Conservation (phyloP, 2,797 vertebrate species). For the Poecilia wingei region DNA sequence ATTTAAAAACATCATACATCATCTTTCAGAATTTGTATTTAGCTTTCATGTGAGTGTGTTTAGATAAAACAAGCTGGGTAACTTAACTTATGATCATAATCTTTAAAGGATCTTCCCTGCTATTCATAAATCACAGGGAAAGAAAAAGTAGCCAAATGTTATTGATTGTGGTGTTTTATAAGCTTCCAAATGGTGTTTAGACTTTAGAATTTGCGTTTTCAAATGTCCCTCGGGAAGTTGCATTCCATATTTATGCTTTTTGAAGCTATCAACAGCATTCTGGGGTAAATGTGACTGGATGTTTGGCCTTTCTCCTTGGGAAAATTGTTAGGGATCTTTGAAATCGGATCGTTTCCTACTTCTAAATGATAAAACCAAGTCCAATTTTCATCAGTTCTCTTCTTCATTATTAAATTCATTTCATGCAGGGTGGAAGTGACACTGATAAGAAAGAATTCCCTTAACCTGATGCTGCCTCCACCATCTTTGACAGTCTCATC, state of each 20-base stretch:
- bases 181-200: no score
- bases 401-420: not conserved
- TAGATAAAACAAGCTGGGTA: not conserved
- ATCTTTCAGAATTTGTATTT: not conserved
- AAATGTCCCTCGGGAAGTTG: not conserved
- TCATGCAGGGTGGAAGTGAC: not conserved
- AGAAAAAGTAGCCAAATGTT: not conserved
- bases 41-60: not conserved
- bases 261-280: not conserved
- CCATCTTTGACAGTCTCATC: not conserved
- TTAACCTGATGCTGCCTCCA: not conserved
- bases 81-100: not conserved
- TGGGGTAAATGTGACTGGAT: not conserved
- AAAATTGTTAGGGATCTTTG: not conserved
- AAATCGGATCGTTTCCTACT: not conserved
- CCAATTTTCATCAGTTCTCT: not conserved
- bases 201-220: no score
- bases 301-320: not conserved
- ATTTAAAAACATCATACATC: not conserved
- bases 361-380: not conserved
- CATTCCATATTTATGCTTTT: not conserved
- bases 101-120: not conserved
- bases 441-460: not conserved
- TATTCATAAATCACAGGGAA: not conserved
- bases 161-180: no score